phyloP scores from a whole-genome alignment of 2,113 vertebrate genomes.

The Crocuta crocuta region DNA sequence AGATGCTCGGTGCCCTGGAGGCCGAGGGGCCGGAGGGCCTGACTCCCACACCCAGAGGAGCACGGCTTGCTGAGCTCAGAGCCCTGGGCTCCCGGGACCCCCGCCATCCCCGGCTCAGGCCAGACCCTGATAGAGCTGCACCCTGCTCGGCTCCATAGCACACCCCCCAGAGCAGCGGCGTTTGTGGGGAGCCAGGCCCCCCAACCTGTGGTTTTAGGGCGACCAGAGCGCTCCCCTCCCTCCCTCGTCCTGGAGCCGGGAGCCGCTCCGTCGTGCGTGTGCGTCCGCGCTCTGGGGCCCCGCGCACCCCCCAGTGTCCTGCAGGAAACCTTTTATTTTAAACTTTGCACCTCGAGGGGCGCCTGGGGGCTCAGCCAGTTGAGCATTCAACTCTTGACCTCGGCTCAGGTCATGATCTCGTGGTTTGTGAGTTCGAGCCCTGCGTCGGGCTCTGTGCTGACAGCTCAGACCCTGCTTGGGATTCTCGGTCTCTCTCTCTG shows the following conservation, averaged over 20 bases:
- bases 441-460: too few relatives aligned
- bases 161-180: accelerated
- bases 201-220: background rate
- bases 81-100: background rate
- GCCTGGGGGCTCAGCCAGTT: too few relatives aligned
- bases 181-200: background rate
- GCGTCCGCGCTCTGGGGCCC: too few relatives aligned
- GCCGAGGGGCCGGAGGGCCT: background rate
- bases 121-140: background rate
- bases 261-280: background rate
- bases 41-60: too few relatives aligned
- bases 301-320: accelerated
- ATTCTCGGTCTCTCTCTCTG: too few relatives aligned
- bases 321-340: background rate
- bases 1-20: background rate
- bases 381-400: too few relatives aligned
- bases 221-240: background rate
- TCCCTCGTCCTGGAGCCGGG: too few relatives aligned
- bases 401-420: too few relatives aligned
- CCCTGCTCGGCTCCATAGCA: background rate
- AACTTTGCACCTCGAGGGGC: too few relatives aligned
- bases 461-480: too few relatives aligned
- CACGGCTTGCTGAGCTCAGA: background rate
- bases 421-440: too few relatives aligned
- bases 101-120: accelerated